Conservation (phyloP, 2,797 vertebrate genomes). For the Gobionotothen gibberifrons region DNA sequence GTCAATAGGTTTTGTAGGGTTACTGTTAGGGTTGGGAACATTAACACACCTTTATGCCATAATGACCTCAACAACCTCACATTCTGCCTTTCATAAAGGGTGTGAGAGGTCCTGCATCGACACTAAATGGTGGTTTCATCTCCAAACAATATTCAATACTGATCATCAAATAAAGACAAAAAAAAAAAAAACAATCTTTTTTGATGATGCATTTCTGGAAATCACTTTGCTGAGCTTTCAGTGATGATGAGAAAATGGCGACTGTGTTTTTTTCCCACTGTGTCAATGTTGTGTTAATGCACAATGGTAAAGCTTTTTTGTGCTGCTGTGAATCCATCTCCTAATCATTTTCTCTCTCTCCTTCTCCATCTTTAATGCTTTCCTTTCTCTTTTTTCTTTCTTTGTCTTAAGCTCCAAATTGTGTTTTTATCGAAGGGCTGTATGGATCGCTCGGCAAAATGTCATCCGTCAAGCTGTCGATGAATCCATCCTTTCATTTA, state of each 20-base stretch:
- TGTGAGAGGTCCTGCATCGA: not conserved
- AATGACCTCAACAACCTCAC: not conserved
- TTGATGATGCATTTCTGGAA: not conserved
- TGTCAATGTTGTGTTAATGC: constrained; percentile 22
- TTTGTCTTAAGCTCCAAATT: constrained; percentile 82
- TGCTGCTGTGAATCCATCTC: constrained; percentile 27
- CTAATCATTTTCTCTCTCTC: constrained; percentile 36
- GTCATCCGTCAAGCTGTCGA: constrained; percentile 88
- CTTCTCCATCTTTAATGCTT: constrained; percentile 33
- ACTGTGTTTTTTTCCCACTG: not conserved
- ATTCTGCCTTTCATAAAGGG: not conserved
- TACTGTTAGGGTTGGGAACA: not conserved
- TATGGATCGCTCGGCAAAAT: constrained; percentile 84
- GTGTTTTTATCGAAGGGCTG: constrained; percentile 82
- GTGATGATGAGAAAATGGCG: not conserved
- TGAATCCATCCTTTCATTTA: constrained; percentile 85
- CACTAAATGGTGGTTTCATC: not conserved
- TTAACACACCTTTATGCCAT: not conserved
- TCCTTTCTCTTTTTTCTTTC: constrained; percentile 15
- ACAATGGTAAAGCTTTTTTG: not conserved
- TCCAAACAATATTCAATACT: not conserved
- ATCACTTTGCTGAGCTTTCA: not conserved
- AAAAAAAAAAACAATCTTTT: not conserved
- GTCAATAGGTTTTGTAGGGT: too few relatives aligned
- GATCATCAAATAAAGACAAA: not conserved